phyloP scores from a whole-genome alignment of 2,113 vertebrate genomes.

The Hippocampus mohnikei region DNA sequence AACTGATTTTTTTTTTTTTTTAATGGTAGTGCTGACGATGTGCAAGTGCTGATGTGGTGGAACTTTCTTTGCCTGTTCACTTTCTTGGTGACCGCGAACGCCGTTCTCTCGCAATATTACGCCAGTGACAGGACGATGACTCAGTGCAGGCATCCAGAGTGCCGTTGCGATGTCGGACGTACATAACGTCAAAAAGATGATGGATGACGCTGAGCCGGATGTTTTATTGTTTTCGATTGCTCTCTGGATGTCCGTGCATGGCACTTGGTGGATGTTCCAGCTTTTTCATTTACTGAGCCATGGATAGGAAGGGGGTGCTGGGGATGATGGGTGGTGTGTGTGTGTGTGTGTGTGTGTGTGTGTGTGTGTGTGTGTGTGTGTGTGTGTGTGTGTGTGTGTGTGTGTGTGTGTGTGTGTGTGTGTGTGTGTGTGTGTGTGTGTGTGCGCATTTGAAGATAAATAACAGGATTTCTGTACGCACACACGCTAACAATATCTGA shows the following conservation, averaged over 20 bases:
- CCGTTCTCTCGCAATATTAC: background rate
- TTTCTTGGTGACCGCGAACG: background rate
- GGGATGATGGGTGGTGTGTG: no score
- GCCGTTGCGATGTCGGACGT: constrained; percentile 8
- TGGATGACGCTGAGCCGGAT: constrained; percentile 25
- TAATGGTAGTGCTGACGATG: background rate
- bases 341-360: no score
- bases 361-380: no score
- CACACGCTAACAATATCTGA: no score
- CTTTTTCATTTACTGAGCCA: constrained; percentile 35
- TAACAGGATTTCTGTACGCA: no score
- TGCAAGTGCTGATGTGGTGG: background rate
- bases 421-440: no score
- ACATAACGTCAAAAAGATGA: background rate
- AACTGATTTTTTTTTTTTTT: background rate
- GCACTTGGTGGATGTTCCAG: constrained; percentile 26
- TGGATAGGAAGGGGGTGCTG: constrained; percentile 11
- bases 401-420: no score
- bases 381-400: no score
- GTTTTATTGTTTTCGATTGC: constrained; percentile 33
- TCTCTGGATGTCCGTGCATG: constrained; percentile 17
- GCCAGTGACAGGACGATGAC: background rate
- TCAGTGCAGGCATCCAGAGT: background rate
- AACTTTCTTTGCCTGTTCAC: background rate
- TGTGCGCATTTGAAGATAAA: no score